Evolutionary conservation across 92 coral and sea anemone species (phyloP).

Genomic region (Plumapathes pennacea): DNA sequence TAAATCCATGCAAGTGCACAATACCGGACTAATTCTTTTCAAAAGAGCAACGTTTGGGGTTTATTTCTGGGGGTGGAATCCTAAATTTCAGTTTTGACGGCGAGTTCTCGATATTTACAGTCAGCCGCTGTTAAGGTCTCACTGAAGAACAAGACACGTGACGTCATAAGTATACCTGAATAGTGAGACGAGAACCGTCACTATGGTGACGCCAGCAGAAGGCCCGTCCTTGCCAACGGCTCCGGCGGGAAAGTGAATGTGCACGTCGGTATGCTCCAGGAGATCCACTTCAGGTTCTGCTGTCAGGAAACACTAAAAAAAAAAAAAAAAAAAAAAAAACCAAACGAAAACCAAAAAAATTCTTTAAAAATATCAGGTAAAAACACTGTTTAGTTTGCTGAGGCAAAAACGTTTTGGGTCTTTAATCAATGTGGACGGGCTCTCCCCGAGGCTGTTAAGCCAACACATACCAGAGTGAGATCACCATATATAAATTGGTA

Average conservation of each 20-base stretch:
- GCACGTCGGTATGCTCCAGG: slow-evolving; percentile 78
- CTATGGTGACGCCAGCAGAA: slow-evolving; percentile 85
- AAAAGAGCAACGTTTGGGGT: too few relatives aligned
- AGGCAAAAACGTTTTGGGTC: background rate
- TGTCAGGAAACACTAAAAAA: slow-evolving; percentile 59
- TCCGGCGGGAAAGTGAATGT: slow-evolving; percentile 89
- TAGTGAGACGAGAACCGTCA: slow-evolving; percentile 72
- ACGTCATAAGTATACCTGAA: slow-evolving; percentile 62
- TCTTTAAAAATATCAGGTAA: background rate
- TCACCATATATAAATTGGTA: too few relatives aligned
- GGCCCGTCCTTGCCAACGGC: slow-evolving; percentile 94
- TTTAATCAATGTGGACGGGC: too few relatives aligned
- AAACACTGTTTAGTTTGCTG: background rate
- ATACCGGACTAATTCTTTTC: too few relatives aligned
- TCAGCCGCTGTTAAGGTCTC: too few relatives aligned
- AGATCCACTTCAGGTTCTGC: slow-evolving; percentile 73
- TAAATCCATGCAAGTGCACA: too few relatives aligned
- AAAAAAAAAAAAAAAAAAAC: background rate
- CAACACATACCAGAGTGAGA: too few relatives aligned
- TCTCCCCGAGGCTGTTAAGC: too few relatives aligned
- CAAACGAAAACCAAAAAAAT: background rate
- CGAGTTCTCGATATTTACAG: too few relatives aligned
- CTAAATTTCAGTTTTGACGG: too few relatives aligned
- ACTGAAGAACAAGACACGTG: too few relatives aligned
- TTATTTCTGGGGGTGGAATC: too few relatives aligned